A percentile compares a stretch with the other conserved stretches of the same genome.
Conservation (phyloP, 2,888 invertebrate species). For the Caenorhabditis doughertyi region DNA sequence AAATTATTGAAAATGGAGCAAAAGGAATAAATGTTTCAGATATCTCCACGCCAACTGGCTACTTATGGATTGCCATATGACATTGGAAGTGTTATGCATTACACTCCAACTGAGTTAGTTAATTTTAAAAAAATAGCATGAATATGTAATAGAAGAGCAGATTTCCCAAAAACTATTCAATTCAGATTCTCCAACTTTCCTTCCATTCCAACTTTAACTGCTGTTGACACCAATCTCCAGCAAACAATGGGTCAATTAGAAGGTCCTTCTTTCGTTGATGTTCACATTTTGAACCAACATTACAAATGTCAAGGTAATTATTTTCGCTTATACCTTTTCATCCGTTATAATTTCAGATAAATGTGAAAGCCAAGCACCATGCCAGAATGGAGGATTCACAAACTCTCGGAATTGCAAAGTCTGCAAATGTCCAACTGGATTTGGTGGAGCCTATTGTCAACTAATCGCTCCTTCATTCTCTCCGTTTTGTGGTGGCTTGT, state of each 20-base stretch:
- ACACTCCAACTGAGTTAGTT: slow-evolving; percentile 71
- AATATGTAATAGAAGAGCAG: no score
- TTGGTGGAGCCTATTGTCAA: slow-evolving; percentile 69
- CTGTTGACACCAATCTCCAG: slow-evolving; percentile 71
- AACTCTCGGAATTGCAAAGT: slow-evolving; percentile 67
- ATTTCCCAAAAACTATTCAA: no score
- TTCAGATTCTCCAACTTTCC: slow-evolving; percentile 67
- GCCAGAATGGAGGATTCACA: slow-evolving; percentile 72
- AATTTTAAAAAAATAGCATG: neutral
- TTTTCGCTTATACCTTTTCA: neutral
- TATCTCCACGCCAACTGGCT: slow-evolving; percentile 64
- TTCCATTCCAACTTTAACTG: slow-evolving; percentile 65
- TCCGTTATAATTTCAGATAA: slow-evolving; percentile 5
- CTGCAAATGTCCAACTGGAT: slow-evolving; percentile 76
- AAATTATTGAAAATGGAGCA: neutral
- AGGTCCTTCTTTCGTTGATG: slow-evolving; percentile 73
- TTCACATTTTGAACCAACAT: slow-evolving; percentile 69
- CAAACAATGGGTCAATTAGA: slow-evolving; percentile 75
- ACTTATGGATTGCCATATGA: slow-evolving; percentile 74
- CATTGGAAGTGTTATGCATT: slow-evolving; percentile 75
- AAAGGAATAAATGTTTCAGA: slow-evolving; percentile 2
- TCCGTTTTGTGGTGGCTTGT: slow-evolving; percentile 67
- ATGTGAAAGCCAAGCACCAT: slow-evolving; percentile 45
- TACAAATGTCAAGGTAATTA: slow-evolving; percentile 66
- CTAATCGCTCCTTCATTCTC: slow-evolving; percentile 67